phyloP scores from a whole-genome alignment of 2,888 invertebrate genomes.

The Glyphotaelius pellucidus region DNA sequence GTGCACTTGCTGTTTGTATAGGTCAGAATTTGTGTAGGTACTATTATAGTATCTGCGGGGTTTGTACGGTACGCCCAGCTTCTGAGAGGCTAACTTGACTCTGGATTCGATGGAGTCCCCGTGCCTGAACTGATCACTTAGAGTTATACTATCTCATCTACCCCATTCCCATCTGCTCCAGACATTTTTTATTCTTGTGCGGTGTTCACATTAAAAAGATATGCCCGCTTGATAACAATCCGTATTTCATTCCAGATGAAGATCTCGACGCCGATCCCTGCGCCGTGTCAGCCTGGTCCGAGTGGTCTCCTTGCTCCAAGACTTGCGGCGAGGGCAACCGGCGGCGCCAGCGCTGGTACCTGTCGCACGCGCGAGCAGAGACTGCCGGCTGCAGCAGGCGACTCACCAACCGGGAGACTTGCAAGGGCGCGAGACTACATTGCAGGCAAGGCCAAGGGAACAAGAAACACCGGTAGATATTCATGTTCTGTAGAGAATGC shows the following conservation, averaged over 20 bases:
- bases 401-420: slow-evolving; percentile 77
- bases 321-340: slow-evolving; percentile 84
- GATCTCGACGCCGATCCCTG: slow-evolving; percentile 81
- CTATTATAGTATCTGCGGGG: no score
- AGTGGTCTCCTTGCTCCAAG: slow-evolving; percentile 89
- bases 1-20: no score
- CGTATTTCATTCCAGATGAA: slow-evolving; percentile 51
- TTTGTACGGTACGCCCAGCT: no score
- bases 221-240: neutral
- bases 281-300: slow-evolving; percentile 84
- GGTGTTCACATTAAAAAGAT: neutral
- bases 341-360: slow-evolving; percentile 77
- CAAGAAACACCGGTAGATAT: slow-evolving; percentile 41
- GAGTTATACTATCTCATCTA: no score
- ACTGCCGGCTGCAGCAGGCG: slow-evolving; percentile 80
- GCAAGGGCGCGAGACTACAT: slow-evolving; percentile 75
- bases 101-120: no score
- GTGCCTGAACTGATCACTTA: no score
- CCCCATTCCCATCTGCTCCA: no score
- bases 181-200: no score
- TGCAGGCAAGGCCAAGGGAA: slow-evolving; percentile 71
- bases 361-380: slow-evolving; percentile 76
- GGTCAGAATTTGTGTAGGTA: no score
- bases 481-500: slow-evolving; percentile 64
- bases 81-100: no score